Conservation (phyloP, 2,888 invertebrate species). For the Drosophila macrospina region DNA sequence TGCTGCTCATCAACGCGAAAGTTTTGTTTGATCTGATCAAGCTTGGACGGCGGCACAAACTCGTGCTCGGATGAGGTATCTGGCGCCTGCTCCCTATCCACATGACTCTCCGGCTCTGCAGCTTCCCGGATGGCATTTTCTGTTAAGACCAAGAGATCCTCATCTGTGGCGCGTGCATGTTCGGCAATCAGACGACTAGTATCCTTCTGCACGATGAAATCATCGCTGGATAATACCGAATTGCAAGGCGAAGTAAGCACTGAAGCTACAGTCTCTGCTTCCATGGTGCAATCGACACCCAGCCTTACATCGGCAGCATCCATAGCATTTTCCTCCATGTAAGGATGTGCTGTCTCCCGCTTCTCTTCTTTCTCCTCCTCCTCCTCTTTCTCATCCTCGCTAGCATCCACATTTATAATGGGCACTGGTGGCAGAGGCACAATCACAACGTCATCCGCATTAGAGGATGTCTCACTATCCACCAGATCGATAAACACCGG, state of each 20-base stretch:
- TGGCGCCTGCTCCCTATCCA: background rate
- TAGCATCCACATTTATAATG: constrained; percentile 79
- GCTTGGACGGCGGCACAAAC: constrained; percentile 67
- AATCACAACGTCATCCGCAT: constrained; percentile 83
- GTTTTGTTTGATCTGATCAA: constrained; percentile 59
- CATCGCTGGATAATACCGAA: constrained; percentile 84
- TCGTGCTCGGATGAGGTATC: constrained; percentile 66
- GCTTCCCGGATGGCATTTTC: constrained; percentile 65
- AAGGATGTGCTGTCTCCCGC: constrained; percentile 17
- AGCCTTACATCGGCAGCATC: constrained; percentile 74
- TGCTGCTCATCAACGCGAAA: constrained; percentile 84
- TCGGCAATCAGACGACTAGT: constrained; percentile 75
- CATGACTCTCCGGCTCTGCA: constrained; percentile 22
- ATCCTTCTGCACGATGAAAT: constrained; percentile 84
- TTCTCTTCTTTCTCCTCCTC: constrained; percentile 1
- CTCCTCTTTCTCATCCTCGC: constrained; percentile 70
- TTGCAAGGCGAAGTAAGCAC: constrained; percentile 74
- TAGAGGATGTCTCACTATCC: constrained; percentile 66
- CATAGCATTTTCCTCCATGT: constrained; percentile 78
- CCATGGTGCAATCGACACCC: constrained; percentile 15
- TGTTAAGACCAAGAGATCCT: constrained; percentile 79
- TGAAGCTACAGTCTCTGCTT: background rate
- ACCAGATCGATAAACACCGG: constrained; percentile 64
- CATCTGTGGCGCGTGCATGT: constrained; percentile 76
- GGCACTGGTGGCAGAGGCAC: constrained; percentile 80